Conservation (phyloP, 2,888 invertebrate species). For the Oeneis ivallda region DNA sequence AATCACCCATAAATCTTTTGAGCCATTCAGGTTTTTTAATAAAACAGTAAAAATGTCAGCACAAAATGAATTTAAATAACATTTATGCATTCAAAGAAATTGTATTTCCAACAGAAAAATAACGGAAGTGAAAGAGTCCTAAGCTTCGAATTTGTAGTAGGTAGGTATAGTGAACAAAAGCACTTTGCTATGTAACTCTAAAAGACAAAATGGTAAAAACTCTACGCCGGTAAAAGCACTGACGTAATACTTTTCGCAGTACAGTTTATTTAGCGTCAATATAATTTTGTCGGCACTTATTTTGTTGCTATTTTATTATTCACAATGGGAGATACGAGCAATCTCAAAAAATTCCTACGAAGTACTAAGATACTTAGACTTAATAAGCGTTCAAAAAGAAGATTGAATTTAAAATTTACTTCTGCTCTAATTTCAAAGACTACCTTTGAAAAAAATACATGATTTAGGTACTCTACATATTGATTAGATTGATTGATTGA, state of each 20-base stretch:
- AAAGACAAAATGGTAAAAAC: constrained; percentile 25
- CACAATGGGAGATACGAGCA: background rate
- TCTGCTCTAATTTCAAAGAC: too few species aligned
- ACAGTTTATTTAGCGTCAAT: constrained; percentile 20
- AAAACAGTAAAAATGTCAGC: too few species aligned
- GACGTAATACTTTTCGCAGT: constrained; percentile 9
- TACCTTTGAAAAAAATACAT: too few species aligned
- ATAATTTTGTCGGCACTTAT: constrained; percentile 21
- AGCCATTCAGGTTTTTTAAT: too few species aligned
- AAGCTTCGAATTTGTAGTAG: constrained; percentile 19
- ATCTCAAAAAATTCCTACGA: background rate
- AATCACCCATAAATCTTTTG: too few species aligned
- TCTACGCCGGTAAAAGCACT: constrained; percentile 21
- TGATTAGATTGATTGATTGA: too few species aligned
- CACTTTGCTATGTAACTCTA: constrained; percentile 24
- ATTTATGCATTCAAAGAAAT: background rate
- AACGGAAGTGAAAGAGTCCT: background rate
- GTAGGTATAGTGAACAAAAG: constrained; percentile 21
- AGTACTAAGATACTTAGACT: background rate
- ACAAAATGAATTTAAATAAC: background rate
- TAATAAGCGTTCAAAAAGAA: background rate
- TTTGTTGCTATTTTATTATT: constrained; percentile 15
- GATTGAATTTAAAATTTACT: too few species aligned
- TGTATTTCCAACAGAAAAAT: background rate
- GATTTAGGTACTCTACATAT: too few species aligned